Evolutionary conservation across 2,888 invertebrate species (phyloP).

Genomic region (Gnatocerus cornutus): DNA sequence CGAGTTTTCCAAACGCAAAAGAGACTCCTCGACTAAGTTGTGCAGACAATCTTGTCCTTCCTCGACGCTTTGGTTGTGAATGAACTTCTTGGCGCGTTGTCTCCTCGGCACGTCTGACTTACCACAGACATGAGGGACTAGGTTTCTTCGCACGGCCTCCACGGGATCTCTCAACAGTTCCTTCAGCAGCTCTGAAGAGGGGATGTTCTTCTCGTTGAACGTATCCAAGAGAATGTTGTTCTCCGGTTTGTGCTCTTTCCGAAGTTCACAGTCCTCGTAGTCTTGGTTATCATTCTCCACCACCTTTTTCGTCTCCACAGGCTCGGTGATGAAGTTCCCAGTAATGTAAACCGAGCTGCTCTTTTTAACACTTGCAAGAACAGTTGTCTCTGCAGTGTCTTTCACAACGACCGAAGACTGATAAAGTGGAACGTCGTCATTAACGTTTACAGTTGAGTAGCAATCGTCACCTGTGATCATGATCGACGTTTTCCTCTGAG

Average conservation of each 20-base stretch:
- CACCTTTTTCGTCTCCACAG: constrained; percentile 5
- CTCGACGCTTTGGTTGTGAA: constrained; percentile 61
- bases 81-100: constrained; percentile 63
- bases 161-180: constrained; percentile 81
- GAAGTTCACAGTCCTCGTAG: constrained; percentile 47
- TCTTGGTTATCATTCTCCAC: constrained; percentile 38
- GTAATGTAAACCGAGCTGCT: constrained; percentile 69
- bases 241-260: constrained; percentile 36
- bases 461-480: constrained; percentile 83
- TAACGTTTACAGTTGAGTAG: constrained; percentile 84
- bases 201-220: constrained; percentile 54
- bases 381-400: constrained; percentile 65
- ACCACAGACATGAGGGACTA: constrained; percentile 86
- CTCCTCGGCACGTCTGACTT: constrained; percentile 72
- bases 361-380: constrained; percentile 52
- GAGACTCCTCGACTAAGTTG: constrained; percentile 80
- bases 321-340: constrained; percentile 61
- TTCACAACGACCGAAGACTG: constrained; percentile 83
- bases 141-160: constrained; percentile 82
- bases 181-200: constrained; percentile 69
- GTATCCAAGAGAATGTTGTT: constrained; percentile 41
- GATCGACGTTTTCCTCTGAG: constrained; percentile 78
- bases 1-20: constrained; percentile 74
- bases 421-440: constrained; percentile 80
- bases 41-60: constrained; percentile 67